These are phyloP conservation scores for Rhamnusium bicolor DNA, from an alignment of 2,888 invertebrate species.

Conservation along the genomic window DNA sequence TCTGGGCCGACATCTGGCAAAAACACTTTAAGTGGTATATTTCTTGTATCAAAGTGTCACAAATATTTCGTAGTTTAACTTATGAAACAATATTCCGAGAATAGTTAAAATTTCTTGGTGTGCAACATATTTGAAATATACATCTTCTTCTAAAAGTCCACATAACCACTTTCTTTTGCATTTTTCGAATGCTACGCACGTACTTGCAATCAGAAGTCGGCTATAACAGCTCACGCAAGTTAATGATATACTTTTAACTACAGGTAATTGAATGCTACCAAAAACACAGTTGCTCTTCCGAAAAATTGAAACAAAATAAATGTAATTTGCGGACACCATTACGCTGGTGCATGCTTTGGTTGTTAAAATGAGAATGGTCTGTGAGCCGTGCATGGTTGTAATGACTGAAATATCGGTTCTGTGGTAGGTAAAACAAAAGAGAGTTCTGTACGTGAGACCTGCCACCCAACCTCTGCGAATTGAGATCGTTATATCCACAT, in stretches of 20 bases:
- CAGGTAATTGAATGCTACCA: conserved; percentile 14
- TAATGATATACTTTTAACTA: conserved; percentile 8
- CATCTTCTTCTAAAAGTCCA: too few relatives aligned
- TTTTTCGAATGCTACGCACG: background rate
- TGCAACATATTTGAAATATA: too few relatives aligned
- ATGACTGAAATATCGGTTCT: conserved; percentile 44
- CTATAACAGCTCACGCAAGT: background rate
- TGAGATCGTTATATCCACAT: conserved; percentile 58
- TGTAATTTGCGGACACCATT: conserved; percentile 19
- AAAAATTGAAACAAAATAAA: background rate
- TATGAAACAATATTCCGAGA: too few relatives aligned
- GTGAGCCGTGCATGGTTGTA: conserved; percentile 11
- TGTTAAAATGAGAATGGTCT: background rate
- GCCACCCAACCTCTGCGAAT: conserved; percentile 52
- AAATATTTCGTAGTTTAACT: too few relatives aligned
- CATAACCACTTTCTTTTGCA: too few relatives aligned
- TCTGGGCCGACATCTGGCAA: too few relatives aligned
- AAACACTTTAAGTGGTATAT: too few relatives aligned
- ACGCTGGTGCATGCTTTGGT: background rate
- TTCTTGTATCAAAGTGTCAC: too few relatives aligned
- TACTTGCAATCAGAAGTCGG: background rate
- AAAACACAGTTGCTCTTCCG: background rate
- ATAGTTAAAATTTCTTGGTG: too few relatives aligned
- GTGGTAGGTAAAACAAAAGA: conserved; percentile 48
- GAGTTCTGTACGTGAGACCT: conserved; percentile 48